Evolutionary conservation across 2,797 vertebrate species (phyloP).

Genomic region (Rhinichthys osculus): DNA sequence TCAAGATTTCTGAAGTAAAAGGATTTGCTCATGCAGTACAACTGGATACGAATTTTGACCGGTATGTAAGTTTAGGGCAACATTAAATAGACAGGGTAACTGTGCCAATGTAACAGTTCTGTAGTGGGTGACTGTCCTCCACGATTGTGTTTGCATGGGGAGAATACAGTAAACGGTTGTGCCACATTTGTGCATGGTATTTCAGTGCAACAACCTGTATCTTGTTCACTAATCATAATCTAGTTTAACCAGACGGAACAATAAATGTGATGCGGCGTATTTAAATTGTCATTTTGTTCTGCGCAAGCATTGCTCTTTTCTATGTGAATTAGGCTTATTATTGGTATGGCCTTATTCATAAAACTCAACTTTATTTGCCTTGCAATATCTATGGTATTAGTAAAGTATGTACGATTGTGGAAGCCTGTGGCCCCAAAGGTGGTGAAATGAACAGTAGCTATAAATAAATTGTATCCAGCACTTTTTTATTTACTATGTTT

Average conservation of each 20-base stretch:
- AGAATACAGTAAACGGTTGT: neutral
- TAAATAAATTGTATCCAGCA: neutral
- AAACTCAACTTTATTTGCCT: neutral
- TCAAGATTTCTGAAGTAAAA: neutral
- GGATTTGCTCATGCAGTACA: neutral
- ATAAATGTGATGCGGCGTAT: neutral
- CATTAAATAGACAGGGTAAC: neutral
- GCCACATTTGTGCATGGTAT: neutral
- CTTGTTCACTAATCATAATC: slow-evolving; percentile 9
- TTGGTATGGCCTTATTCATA: neutral
- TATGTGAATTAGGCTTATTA: neutral
- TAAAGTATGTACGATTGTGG: neutral
- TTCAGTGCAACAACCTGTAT: neutral
- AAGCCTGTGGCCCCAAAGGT: neutral
- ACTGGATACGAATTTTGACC: neutral
- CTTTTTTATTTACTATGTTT: neutral
- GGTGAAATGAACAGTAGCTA: neutral
- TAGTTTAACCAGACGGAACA: neutral
- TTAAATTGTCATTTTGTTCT: neutral
- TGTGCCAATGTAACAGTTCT: slow-evolving; percentile 5
- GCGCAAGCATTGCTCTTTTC: neutral
- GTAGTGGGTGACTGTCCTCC: neutral
- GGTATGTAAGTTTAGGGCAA: neutral
- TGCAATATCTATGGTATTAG: neutral
- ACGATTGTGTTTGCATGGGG: neutral